Evolutionary conservation across 92 coral and sea anemone genomes (phyloP).

Genomic region (Micromussa lordhowensis): DNA sequence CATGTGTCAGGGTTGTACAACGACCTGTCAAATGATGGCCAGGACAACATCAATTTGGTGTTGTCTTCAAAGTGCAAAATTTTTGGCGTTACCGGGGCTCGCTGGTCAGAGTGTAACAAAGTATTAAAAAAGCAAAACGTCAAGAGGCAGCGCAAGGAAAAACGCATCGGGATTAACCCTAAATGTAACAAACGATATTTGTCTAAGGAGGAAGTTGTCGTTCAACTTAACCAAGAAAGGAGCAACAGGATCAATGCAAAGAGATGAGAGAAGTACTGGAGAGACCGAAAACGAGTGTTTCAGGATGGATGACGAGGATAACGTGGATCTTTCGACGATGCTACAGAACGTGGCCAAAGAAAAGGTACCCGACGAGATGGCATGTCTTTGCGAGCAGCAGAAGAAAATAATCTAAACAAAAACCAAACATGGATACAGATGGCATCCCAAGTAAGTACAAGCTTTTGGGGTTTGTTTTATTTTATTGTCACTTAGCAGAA

Average conservation of each 20-base stretch:
- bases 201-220: slow-evolving; percentile 2
- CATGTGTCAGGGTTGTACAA: neutral
- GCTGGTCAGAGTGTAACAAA: neutral
- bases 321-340: slow-evolving; percentile 29
- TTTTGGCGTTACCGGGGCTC: neutral
- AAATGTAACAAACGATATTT: slow-evolving; percentile 11
- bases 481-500: neutral
- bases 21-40: neutral
- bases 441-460: slow-evolving; percentile 59
- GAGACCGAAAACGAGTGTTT: neutral
- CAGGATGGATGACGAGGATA: slow-evolving; percentile 23
- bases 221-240: neutral
- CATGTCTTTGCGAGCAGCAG: slow-evolving; percentile 41
- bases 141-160: neutral
- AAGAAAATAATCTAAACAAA: neutral
- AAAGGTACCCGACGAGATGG: slow-evolving; percentile 17
- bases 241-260: slow-evolving; percentile 9
- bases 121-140: neutral
- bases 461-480: neutral
- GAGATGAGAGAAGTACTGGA: slow-evolving; percentile 5
- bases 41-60: neutral
- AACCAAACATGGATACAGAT: slow-evolving; percentile 24
- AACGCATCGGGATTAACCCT: neutral
- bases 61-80: neutral
- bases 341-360: neutral